A percentile compares a stretch with the other conserved stretches of the same genome.
phyloP scores from a whole-genome alignment of 2,797 vertebrate genomes.

The Pangasius mekongensis region DNA sequence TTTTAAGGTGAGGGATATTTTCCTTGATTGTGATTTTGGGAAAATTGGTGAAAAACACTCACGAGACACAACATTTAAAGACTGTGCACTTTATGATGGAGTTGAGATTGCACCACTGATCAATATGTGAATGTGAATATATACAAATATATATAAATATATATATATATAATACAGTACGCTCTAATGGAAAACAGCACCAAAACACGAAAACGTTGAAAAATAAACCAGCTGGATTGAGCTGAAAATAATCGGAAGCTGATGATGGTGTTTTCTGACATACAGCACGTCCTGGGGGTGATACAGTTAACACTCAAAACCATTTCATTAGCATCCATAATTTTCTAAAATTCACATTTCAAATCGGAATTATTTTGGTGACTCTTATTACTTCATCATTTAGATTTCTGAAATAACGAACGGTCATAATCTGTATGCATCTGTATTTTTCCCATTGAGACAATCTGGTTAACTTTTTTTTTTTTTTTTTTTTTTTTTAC shows the following conservation, averaged over 20 bases:
- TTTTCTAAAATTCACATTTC: neutral
- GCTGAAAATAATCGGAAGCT: neutral
- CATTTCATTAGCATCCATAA: neutral
- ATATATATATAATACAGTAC: neutral
- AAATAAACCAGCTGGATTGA: neutral
- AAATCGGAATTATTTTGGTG: neutral
- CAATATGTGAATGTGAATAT: slow-evolving; percentile 27
- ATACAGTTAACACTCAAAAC: neutral
- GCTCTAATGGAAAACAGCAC: neutral
- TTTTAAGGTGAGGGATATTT: neutral
- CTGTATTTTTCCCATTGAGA: neutral
- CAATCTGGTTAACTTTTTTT: neutral
- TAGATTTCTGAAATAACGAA: too few species aligned
- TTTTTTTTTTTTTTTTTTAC: neutral
- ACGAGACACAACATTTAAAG: neutral
- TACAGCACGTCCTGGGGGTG: neutral
- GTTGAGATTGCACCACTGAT: neutral
- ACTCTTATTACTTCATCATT: neutral
- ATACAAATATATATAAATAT: neutral
- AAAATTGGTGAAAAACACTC: neutral
- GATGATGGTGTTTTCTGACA: neutral
- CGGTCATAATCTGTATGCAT: too few species aligned
- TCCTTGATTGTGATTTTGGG: neutral
- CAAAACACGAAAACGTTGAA: neutral
- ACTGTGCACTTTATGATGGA: slow-evolving; percentile 12